Evolutionary conservation across 2,797 vertebrate species (phyloP).

Genomic region (Harpagifer antarcticus): DNA sequence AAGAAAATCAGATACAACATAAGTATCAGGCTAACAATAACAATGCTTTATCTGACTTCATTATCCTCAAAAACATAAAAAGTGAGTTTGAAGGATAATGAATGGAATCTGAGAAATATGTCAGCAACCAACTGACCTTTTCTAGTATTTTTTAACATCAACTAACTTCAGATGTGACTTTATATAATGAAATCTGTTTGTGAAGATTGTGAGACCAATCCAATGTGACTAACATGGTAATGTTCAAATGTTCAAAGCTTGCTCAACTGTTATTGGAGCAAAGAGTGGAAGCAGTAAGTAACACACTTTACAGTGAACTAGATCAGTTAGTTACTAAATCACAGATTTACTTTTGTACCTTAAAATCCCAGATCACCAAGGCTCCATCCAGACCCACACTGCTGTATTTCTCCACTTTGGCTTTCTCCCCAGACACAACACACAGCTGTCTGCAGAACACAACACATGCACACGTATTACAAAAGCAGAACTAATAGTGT

Average conservation of each 20-base stretch:
- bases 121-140: too few species aligned
- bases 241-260: not conserved
- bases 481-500: not conserved
- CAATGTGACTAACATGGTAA: not conserved
- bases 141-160: not conserved
- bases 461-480: conserved; percentile 7
- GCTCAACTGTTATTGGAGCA: not conserved
- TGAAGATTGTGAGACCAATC: not conserved
- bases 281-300: not conserved
- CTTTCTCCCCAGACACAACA: conserved; percentile 70
- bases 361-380: conserved; percentile 84
- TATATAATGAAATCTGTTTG: not conserved
- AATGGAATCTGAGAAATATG: too few species aligned
- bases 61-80: too few species aligned
- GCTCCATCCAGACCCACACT: conserved; percentile 85
- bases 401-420: conserved; percentile 82
- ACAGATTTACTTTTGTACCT: conserved; percentile 64
- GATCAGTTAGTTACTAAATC: not conserved
- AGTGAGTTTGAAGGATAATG: too few species aligned
- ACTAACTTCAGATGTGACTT: not conserved
- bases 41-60: too few species aligned
- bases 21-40: too few species aligned
- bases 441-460: conserved; percentile 74
- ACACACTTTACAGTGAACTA: not conserved
- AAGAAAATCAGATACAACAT: not conserved